Evolutionary conservation across 2,113 vertebrate species (phyloP), one percentile per base, ranked within the genome.

Genomic region (Platichthys flesus): DNA sequence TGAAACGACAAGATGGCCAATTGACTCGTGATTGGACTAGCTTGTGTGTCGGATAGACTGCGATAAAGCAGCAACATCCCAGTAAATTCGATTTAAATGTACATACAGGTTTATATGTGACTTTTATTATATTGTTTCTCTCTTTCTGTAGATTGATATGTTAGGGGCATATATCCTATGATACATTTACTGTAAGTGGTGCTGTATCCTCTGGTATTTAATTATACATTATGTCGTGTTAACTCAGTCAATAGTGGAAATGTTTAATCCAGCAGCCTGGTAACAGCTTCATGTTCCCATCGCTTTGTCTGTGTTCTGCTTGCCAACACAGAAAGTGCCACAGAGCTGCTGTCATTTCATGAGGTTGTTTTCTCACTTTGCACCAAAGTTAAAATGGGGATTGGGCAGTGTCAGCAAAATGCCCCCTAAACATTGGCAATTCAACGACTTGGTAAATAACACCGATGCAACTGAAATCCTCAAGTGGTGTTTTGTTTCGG

Each of bases 231-330:
- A 60, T 69, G 45, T 1, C 59, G 67, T 67, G 21, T 65, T 84
- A 59, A 85, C 67, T 67, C 24, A 64, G 62, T 40, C 63, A 72
- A 49, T 18, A 49, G 14, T 45, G 35, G 63, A 73, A 88, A 79
- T 80, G 58, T 74, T 83, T 84, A 86, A 86, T 88, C 78, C 77
- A 21, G 71, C 71, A 21, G 75, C 78, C 86, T 85, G 82, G 74
- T 84, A 78, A 67, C 80, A 58, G 76, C 75, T 57, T 79, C 72
- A 79, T 78, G 72, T 87, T 79, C 55, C 59, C 78, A 83, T 92
- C 91, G 87, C 78, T 61, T 65, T 70, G 76, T 65, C 68, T 83
- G 62, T 81, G 67, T 78, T 76, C 51, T 73, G 74, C 75, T 72
- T 85, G 89, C 85, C 86, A 90, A 72, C 81, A 64, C 45, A 62